Conservation (phyloP, 2,113 vertebrate genomes). For the Nipponia nippon region DNA sequence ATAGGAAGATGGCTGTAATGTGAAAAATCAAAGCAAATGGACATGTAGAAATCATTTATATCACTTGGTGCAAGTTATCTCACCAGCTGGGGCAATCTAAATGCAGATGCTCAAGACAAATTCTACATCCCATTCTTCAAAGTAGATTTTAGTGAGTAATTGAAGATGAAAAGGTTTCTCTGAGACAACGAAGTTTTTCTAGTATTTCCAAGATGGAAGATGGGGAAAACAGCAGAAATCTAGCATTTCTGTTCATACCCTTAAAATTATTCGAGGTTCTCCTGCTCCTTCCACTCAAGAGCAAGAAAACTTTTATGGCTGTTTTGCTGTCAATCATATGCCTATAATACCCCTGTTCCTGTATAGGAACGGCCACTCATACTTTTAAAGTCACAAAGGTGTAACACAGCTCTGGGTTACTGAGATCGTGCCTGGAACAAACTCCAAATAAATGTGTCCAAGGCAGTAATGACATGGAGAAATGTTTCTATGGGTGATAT, state of each 20-base stretch:
- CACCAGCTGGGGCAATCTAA: not conserved
- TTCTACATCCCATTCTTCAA: not conserved
- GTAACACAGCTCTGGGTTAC: not conserved
- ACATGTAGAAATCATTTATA: not conserved
- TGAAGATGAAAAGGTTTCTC: not conserved
- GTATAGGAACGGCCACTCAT: not conserved
- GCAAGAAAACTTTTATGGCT: not conserved
- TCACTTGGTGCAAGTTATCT: not conserved
- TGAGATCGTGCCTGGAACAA: not conserved
- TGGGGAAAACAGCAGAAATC: not conserved
- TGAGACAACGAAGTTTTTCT: not conserved
- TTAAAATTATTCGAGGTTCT: not conserved
- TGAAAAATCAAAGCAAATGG: not conserved
- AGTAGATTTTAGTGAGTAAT: not conserved
- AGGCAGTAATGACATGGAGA: not conserved
- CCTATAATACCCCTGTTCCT: not conserved
- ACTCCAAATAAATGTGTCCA: not conserved
- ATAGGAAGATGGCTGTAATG: not conserved
- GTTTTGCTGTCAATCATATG: not conserved
- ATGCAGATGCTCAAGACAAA: not conserved
- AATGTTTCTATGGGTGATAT: not conserved
- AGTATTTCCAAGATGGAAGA: not conserved
- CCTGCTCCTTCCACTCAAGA: not conserved
- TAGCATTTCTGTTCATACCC: not conserved
- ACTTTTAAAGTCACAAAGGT: not conserved